Evolutionary conservation across 1,140 invertebrate species (phyloP), one percentile per base, ranked within the genome.

Genomic region (Diachasmimorpha longicaudata): DNA sequence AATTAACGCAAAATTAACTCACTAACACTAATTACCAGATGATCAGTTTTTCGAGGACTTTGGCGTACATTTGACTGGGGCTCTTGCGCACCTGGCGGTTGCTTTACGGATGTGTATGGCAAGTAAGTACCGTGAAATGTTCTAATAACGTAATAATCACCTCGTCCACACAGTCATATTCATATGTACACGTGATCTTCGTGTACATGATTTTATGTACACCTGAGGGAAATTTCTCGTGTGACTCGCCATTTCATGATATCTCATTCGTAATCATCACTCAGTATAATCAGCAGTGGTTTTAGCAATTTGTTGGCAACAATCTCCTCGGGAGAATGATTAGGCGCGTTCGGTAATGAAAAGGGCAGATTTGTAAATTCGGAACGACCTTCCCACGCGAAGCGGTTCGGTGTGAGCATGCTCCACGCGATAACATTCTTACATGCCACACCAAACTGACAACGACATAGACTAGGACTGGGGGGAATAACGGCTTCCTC

Each of bases 31-130:
- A 79, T 86, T 84, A 83, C 83, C 81, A 87, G 85, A 87, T 83
- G 81, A 86, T 83, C 81, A 76, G 77, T 76, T 87, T 85, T 80
- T 86, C 79, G 83, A 71, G 76, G 79, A 77, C 25, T 80, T 84
- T 74, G 74, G 72, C 75, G 68, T 74, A 42, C 76, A 77, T 39
- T 77, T 87, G 78, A 80, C 78, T 21, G 87, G 88, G 75, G 89
- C 90, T 70, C 86, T 93, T 21, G 88, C 89, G 1, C 85, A 90
- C 75, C 90, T 94, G 80, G 89, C 89, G n/a, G 87, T 85, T 76
- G 90, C 90, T 82, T 90, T 94, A 75, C 90, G 90, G 83, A 90
- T 91, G 83, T 91, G 91, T 80, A 88, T 93, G 67, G 86, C 85
- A 86, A 90, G 92, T 93, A 92, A 93, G 92, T 90, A 80, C 70